Evolutionary conservation across 2,888 invertebrate genomes (phyloP).

Genomic region (Chrysotoxum bicinctum): DNA sequence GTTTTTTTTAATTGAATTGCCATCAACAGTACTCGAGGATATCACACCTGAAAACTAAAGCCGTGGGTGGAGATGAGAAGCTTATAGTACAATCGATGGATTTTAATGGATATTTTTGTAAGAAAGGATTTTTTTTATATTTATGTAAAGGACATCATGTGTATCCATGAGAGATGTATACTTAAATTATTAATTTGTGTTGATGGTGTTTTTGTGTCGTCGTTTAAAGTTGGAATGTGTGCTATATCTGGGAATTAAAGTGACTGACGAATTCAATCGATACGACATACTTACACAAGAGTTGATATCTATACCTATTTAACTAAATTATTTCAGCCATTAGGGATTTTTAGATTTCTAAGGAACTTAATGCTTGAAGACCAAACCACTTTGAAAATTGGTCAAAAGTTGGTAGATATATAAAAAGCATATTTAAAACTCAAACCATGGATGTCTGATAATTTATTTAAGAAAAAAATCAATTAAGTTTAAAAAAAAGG

Average conservation of each 20-base stretch:
- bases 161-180: constrained; percentile 7
- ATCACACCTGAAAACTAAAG: not conserved
- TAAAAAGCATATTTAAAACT: not conserved
- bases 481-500: not conserved
- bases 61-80: not conserved
- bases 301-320: too few species aligned
- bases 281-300: too few species aligned
- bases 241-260: not conserved
- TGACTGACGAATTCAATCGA: not conserved
- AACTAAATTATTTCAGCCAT: too few species aligned
- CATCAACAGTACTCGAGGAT: constrained; percentile 35
- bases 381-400: too few species aligned
- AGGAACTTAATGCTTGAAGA: too few species aligned
- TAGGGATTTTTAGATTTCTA: too few species aligned
- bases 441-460: not conserved
- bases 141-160: constrained; percentile 10
- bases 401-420: not conserved
- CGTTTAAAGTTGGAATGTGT: constrained; percentile 47
- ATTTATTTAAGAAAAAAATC: too few species aligned
- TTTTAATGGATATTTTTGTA: constrained; percentile 53
- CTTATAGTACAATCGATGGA: constrained; percentile 37
- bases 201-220: constrained; percentile 62
- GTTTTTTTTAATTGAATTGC: not conserved
- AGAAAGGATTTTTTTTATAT: constrained; percentile 29
- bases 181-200: constrained; percentile 49